Percentiles rank a stretch among this genome's conserved stretches.
Evolutionary conservation across 1,140 invertebrate species (phyloP).

Genomic region (Hypsibius dujardini): DNA sequence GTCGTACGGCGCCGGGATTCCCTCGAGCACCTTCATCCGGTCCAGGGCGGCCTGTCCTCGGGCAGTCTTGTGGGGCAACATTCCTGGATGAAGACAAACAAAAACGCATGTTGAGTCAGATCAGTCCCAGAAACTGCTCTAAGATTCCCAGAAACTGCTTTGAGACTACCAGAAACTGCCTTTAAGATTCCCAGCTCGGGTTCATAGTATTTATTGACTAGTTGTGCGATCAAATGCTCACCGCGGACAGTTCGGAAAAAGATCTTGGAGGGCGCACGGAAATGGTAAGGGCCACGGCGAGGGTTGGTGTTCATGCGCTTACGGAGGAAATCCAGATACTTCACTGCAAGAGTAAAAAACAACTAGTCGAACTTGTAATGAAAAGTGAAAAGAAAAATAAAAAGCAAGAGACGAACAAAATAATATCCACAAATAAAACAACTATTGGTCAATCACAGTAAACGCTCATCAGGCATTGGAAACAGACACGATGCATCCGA

Average conservation of each 20-base stretch:
- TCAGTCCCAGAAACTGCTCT: constrained; percentile 18
- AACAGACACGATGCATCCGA: no score
- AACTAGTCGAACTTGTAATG: no score
- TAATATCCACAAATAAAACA: no score
- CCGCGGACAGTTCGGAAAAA: constrained; percentile 89
- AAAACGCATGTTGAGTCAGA: constrained; percentile 16
- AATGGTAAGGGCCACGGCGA: constrained; percentile 89
- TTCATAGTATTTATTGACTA: neutral
- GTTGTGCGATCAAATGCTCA: constrained; percentile 32
- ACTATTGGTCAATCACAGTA: no score
- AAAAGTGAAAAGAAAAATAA: no score
- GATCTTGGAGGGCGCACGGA: constrained; percentile 86
- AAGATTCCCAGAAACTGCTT: no score
- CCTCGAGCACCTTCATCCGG: constrained; percentile 82
- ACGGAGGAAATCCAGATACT: constrained; percentile 76
- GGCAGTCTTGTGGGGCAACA: constrained; percentile 93
- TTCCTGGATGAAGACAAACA: constrained; percentile 59
- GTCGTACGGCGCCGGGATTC: constrained; percentile 85
- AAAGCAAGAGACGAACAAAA: no score
- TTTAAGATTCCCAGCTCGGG: no score
- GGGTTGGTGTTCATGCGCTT: constrained; percentile 98
- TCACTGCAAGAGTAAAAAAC: no score
- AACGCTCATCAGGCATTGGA: no score
- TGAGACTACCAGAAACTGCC: no score
- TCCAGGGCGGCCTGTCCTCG: constrained; percentile 79